Evolutionary conservation across 2,113 vertebrate genomes (phyloP).

Genomic region (Hypocryptadius cinnamomeus): DNA sequence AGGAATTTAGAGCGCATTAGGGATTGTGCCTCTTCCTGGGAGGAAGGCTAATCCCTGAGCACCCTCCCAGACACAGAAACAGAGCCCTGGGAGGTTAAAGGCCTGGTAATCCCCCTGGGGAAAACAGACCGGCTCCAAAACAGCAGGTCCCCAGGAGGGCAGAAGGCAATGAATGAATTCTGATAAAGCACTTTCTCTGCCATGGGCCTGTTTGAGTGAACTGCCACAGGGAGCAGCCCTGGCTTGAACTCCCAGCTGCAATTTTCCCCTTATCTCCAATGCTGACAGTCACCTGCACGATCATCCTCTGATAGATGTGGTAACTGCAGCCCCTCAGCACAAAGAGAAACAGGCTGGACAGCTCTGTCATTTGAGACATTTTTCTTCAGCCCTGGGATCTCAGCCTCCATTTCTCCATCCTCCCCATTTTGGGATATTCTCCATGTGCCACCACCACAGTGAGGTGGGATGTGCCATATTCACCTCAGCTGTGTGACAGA

Average conservation of each 20-base stretch:
- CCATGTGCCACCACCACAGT: background rate
- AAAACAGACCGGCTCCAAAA: background rate
- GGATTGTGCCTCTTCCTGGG: background rate
- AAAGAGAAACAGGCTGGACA: background rate
- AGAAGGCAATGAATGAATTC: background rate
- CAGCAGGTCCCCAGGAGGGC: background rate
- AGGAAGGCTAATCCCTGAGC: background rate
- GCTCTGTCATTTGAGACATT: background rate
- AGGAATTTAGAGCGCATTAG: background rate
- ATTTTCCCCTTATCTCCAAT: background rate
- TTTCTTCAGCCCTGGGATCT: background rate
- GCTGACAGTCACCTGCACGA: background rate
- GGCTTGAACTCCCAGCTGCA: background rate
- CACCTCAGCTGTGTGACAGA: background rate
- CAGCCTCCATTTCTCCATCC: background rate
- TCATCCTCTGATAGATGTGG: background rate
- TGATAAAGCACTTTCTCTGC: background rate
- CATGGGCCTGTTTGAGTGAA: background rate
- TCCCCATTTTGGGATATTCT: background rate
- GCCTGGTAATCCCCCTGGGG: background rate
- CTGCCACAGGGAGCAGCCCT: background rate
- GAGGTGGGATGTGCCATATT: accelerated
- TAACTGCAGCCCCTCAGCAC: background rate
- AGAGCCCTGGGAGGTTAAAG: background rate
- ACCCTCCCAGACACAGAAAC: background rate